Evolutionary conservation across 2,888 invertebrate species (phyloP), one percentile per base, ranked within the genome.

Genomic region (Clistopyga incitator): DNA sequence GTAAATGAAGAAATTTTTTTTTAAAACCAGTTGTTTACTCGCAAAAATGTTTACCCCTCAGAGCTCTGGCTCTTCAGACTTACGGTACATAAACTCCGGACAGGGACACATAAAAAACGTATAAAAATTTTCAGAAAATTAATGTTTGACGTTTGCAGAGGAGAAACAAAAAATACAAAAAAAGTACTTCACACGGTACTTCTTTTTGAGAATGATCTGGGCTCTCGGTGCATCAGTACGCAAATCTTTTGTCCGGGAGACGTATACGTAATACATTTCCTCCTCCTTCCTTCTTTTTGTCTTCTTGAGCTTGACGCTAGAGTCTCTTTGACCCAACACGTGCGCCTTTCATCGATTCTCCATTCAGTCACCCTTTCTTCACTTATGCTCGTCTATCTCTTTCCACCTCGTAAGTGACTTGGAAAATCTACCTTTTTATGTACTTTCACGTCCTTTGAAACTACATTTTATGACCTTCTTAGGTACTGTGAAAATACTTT

Each of bases 341-440:
- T 25, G 67, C 47, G 67, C 29, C 65, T 71, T 82, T 67, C 82
- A 76, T 71, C 50, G 23, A 18, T 45, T 82, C 76, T 75, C 56
- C 20, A 59, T 72, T 47, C 38, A 34, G 13, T 42, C 8, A 54
- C 52, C 47, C 23, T 47, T 25, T 20, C 47, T 10, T 38, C 3
- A 18, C 18, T 15, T 38, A n/a, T 15, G 42, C 38, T 10, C 64
- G 18, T 64, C 67, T n/a, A 23, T 23, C 45, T 47, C 23, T 25
- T 23, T 74, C 45, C 65, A 67, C 23, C 42, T 65, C 13, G 59
- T 25, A 8, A 20, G 20, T 45, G 47, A 47, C 47, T n/a, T 11
- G 45, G 23, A 8, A 65, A 38, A 11, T 67, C 1, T 47, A 23
- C 20, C 47, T 47, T 67, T 45, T 23, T 20, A n/a, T 54, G 23